phyloP scores from a whole-genome alignment of 2,113 vertebrate species.

The Lontra canadensis region DNA sequence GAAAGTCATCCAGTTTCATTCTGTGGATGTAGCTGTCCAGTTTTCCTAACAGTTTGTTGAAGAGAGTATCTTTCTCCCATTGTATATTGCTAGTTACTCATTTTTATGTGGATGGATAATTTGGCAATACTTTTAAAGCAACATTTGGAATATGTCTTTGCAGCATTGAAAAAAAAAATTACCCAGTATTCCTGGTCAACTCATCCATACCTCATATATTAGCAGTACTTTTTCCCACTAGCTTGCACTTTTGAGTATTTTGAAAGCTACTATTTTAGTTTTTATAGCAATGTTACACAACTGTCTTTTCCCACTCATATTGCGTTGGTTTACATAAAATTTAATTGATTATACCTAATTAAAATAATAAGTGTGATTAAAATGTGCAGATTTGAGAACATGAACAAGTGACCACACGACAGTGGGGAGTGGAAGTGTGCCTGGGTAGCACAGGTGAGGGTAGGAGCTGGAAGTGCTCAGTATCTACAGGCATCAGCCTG shows the following conservation, averaged over 20 bases:
- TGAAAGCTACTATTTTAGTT: neutral
- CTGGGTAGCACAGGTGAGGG: neutral
- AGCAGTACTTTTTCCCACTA: neutral
- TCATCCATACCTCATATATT: neutral
- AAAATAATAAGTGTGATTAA: neutral
- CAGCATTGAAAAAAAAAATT: neutral
- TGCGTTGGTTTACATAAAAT: neutral
- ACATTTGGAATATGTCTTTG: neutral
- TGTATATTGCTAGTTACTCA: neutral
- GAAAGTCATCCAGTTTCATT: neutral
- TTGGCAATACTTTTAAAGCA: neutral
- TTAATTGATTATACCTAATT: neutral
- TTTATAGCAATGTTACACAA: neutral
- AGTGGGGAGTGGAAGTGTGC: neutral
- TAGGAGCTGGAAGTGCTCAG: fast-evolving
- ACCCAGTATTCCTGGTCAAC: neutral
- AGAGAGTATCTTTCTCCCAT: neutral
- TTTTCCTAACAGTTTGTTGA: neutral
- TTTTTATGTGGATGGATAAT: neutral
- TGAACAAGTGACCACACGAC: neutral
- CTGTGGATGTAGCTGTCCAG: neutral
- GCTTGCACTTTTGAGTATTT: neutral
- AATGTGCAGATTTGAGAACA: neutral
- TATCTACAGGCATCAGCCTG: fast-evolving
- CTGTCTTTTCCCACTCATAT: neutral